Percentiles rank a stretch among this genome's conserved stretches.
Conservation (phyloP, 2,888 invertebrate genomes). For the Drosophila mercatorum region DNA sequence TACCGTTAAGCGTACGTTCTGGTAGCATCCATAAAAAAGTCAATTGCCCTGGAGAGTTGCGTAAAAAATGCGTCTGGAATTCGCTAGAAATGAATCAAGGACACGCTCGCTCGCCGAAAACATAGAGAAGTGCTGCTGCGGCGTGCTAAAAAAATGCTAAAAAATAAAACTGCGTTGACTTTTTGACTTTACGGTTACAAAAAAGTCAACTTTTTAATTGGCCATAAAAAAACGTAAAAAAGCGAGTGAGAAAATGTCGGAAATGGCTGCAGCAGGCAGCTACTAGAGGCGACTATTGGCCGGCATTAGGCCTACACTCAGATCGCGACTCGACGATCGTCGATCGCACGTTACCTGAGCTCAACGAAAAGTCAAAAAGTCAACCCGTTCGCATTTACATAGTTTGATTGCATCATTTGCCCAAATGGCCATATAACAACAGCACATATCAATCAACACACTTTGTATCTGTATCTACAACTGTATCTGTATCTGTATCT, state of each 20-base stretch:
- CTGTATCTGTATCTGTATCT: slow-evolving; percentile 27
- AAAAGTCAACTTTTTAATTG: slow-evolving; percentile 76
- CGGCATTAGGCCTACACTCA: slow-evolving; percentile 27
- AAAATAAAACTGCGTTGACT: slow-evolving; percentile 59
- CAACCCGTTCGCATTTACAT: slow-evolving; percentile 71
- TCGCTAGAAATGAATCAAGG: slow-evolving; percentile 56
- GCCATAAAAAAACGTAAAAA: slow-evolving; percentile 61
- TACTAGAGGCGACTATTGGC: slow-evolving; percentile 58
- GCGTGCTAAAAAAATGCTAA: slow-evolving; percentile 43
- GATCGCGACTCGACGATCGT: background rate
- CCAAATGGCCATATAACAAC: slow-evolving; percentile 70
- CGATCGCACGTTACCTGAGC: slow-evolving; percentile 36
- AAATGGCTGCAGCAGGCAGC: slow-evolving; percentile 52
- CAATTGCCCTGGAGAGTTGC: slow-evolving; percentile 67
- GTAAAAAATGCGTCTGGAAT: slow-evolving; percentile 66
- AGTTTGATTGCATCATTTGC: slow-evolving; percentile 81
- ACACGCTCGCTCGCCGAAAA: slow-evolving; percentile 19
- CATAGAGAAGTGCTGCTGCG: background rate
- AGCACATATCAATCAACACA: slow-evolving; percentile 73
- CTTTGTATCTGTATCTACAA: slow-evolving; percentile 37
- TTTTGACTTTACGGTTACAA: slow-evolving; percentile 73
- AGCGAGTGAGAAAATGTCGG: slow-evolving; percentile 50
- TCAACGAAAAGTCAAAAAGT: slow-evolving; percentile 54
- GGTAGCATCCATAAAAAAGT: slow-evolving; percentile 61
- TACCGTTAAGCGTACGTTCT: slow-evolving; percentile 28